Percentiles rank a stretch among this genome's conserved stretches.
These are phyloP conservation scores for Vespertilio murinus DNA, from an alignment of 2,797 vertebrate species.

Conservation along the genomic window DNA sequence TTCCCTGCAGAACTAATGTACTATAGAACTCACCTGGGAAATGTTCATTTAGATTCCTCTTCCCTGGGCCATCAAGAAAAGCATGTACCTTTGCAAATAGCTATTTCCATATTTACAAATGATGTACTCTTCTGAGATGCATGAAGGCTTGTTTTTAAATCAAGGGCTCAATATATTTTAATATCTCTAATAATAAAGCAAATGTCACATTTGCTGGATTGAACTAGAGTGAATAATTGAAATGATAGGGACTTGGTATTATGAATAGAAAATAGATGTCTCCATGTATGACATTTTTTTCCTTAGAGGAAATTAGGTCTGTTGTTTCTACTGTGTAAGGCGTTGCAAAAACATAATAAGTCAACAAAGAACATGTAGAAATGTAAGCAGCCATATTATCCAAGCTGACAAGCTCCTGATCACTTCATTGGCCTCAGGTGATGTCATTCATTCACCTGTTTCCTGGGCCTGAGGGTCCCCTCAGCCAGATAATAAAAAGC, in stretches of 20 bases:
- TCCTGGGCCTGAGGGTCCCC: background rate
- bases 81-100: background rate
- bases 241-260: constrained; percentile 16
- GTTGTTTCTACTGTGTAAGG: background rate
- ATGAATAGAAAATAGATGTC: constrained; percentile 7
- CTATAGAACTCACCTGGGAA: background rate
- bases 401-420: background rate
- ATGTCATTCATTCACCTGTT: background rate
- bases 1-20: background rate
- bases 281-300: background rate
- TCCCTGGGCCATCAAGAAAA: constrained; percentile 28
- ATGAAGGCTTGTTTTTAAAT: background rate
- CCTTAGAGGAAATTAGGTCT: background rate
- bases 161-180: constrained; percentile 16
- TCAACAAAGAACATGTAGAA: background rate
- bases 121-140: background rate
- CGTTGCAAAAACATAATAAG: background rate
- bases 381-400: background rate
- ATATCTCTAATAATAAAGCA: constrained; percentile 47
- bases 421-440: background rate
- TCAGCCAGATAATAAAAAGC: background rate
- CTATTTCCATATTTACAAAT: background rate
- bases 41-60: background rate
- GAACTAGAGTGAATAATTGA: constrained; percentile 51
- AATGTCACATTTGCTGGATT: constrained; percentile 53